These are phyloP conservation scores for Ephialtes manifestator DNA, from an alignment of 2,888 invertebrate species.

Conservation along the genomic window DNA sequence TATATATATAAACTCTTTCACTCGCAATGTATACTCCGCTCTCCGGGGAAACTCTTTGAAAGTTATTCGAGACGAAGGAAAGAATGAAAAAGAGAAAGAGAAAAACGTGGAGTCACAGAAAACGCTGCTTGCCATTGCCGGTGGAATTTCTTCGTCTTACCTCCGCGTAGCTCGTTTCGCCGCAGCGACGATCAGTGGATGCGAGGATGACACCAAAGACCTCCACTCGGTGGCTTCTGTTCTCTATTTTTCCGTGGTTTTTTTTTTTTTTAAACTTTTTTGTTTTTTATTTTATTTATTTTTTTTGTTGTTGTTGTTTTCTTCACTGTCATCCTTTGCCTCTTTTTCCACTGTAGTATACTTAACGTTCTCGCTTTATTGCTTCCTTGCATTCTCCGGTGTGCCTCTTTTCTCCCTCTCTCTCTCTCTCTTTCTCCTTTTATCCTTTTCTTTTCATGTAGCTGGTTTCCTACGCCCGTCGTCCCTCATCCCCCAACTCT, in stretches of 20 bases:
- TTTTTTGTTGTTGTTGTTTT: no score
- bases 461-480: slow-evolving; percentile 12
- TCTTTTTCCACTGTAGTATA: slow-evolving; percentile 16
- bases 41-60: slow-evolving; percentile 51
- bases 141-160: slow-evolving; percentile 51
- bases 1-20: background rate
- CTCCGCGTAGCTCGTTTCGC: slow-evolving; percentile 30
- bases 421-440: background rate
- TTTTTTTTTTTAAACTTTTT: slow-evolving; percentile 20
- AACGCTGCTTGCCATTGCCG: background rate
- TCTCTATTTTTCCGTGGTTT: slow-evolving; percentile 16
- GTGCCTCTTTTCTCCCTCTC: background rate
- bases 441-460: background rate
- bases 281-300: slow-evolving; percentile 8
- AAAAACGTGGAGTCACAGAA: background rate
- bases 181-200: slow-evolving; percentile 58
- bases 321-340: slow-evolving; percentile 3
- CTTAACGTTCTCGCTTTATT: slow-evolving; percentile 55
- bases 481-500: slow-evolving; percentile 16
- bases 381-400: slow-evolving; percentile 38
- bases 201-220: slow-evolving; percentile 61
- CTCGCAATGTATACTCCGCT: slow-evolving; percentile 27
- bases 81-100: slow-evolving; percentile 35
- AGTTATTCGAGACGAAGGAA: slow-evolving; percentile 61
- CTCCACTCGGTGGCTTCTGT: slow-evolving; percentile 26